Conservation (phyloP, 2,797 vertebrate genomes). For the Argya squamiceps region DNA sequence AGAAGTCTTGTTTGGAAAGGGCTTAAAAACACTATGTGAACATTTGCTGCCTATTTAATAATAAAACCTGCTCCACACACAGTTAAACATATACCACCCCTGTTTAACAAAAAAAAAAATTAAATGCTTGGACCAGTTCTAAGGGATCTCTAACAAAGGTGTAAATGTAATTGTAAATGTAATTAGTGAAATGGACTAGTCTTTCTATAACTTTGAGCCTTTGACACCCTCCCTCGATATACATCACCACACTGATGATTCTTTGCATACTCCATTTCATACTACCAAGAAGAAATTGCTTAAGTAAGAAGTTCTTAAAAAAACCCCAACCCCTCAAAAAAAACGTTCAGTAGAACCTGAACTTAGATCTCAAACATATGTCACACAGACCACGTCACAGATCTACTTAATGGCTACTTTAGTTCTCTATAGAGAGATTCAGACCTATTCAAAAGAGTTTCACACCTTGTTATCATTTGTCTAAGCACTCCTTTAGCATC, state of each 20-base stretch:
- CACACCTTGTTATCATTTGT: slow-evolving; percentile 20
- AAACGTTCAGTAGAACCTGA: not conserved
- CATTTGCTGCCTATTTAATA: not conserved
- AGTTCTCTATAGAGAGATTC: not conserved
- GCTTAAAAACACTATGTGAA: not conserved
- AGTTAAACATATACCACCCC: not conserved
- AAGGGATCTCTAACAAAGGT: not conserved
- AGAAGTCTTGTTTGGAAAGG: not conserved
- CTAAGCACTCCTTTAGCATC: not conserved
- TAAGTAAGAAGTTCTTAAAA: not conserved
- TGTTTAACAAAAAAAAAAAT: not conserved
- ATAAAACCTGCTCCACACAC: not conserved
- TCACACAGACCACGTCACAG: not conserved
- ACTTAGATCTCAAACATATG: not conserved
- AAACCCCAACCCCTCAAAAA: rapidly evolving
- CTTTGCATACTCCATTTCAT: not conserved
- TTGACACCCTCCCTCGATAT: not conserved
- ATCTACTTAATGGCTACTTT: not conserved
- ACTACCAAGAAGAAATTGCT: not conserved
- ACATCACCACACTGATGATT: not conserved
- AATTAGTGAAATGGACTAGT: not conserved
- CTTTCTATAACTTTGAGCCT: not conserved
- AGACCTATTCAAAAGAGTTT: not conserved
- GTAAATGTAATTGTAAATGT: not conserved
- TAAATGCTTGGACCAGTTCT: not conserved